A percentile compares a stretch with the other conserved stretches of the same genome.
phyloP scores from a whole-genome alignment of 2,888 invertebrate genomes.

The Hofmannophila pseudospretella region DNA sequence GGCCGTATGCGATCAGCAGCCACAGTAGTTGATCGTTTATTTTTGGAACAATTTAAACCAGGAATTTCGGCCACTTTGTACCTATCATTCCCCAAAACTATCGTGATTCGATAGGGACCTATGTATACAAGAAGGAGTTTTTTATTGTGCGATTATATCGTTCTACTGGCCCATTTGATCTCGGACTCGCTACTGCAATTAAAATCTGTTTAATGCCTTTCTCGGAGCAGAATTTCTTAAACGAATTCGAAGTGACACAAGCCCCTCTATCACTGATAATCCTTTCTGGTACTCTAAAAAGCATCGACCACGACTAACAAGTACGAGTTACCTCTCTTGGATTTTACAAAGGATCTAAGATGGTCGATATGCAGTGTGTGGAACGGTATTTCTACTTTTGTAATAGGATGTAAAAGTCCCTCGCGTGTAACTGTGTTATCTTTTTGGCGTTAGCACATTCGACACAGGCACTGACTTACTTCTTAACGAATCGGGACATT shows the following conservation, averaged over 20 bases:
- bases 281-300: slow-evolving; percentile 8
- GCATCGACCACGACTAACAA: slow-evolving; percentile 14
- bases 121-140: no score
- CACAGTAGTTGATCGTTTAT: no score
- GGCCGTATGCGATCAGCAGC: no score
- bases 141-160: neutral
- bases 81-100: no score
- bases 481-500: slow-evolving; percentile 9
- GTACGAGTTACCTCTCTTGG: slow-evolving; percentile 14
- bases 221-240: slow-evolving; percentile 6
- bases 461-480: neutral
- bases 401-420: neutral
- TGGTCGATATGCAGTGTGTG: neutral
- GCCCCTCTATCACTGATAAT: slow-evolving; percentile 7
- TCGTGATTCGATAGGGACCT: no score
- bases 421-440: neutral
- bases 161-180: slow-evolving; percentile 1
- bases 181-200: slow-evolving; percentile 3
- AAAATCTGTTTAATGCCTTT: neutral
- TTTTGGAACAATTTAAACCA: no score
- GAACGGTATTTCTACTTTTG: neutral
- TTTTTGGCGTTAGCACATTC: slow-evolving; percentile 1
- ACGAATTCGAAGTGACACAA: slow-evolving; percentile 9
- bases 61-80: no score
- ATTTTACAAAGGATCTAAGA: slow-evolving; percentile 4